These are phyloP conservation scores for Cheilosia urbana DNA, from an alignment of 2,888 invertebrate genomes.

Conservation along the genomic window DNA sequence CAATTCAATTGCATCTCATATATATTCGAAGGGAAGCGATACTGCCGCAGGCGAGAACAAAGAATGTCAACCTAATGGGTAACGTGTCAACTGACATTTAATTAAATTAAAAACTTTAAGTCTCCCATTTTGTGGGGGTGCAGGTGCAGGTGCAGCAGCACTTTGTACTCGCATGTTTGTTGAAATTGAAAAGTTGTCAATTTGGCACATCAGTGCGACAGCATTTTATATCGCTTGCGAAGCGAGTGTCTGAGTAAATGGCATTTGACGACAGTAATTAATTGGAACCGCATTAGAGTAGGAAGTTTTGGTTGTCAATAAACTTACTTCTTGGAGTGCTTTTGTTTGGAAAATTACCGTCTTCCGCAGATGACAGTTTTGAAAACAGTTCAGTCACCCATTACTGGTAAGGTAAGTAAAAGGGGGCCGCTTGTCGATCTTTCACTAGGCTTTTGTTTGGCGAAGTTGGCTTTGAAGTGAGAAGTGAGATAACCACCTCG, in stretches of 20 bases:
- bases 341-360: too few relatives aligned
- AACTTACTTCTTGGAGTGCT: not conserved
- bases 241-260: not conserved
- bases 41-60: conserved; percentile 25
- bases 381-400: too few relatives aligned
- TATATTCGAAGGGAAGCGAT: conserved; percentile 11
- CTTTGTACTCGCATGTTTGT: conserved; percentile 8
- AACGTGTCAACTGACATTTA: conserved; percentile 48
- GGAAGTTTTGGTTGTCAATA: not conserved
- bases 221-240: not conserved
- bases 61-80: conserved; percentile 26
- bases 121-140: conserved; percentile 16
- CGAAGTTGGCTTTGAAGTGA: too few relatives aligned
- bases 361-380: too few relatives aligned
- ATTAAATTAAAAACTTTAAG: conserved; percentile 44
- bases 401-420: too few relatives aligned
- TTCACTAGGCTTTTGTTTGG: too few relatives aligned
- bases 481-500: too few relatives aligned
- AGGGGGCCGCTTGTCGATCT: too few relatives aligned
- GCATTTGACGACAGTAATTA: not conserved
- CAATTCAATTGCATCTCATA: conserved; percentile 30
- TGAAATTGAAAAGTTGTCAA: conserved; percentile 11
- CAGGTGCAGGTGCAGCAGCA: conserved; percentile 10
- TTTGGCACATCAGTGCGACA: not conserved
- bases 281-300: not conserved